phyloP scores from a whole-genome alignment of 2,797 vertebrate genomes.

The Hyperoplus immaculatus region DNA sequence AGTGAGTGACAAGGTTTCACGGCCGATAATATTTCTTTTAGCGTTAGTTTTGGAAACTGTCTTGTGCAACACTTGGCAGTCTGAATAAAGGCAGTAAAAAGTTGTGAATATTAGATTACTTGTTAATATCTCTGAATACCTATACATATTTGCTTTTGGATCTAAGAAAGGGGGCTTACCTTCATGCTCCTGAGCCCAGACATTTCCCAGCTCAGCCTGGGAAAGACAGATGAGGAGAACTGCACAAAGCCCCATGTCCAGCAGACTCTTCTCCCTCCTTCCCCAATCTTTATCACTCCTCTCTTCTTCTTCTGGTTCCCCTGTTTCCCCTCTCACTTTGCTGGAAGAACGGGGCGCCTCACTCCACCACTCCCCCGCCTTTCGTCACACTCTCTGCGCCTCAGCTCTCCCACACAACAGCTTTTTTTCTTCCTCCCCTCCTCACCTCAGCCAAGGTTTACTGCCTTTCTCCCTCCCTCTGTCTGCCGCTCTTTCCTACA shows the following conservation, averaged over 20 bases:
- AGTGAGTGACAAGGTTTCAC: slow-evolving; percentile 33
- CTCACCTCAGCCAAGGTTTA: slow-evolving; percentile 64
- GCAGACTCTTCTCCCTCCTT: slow-evolving; percentile 71
- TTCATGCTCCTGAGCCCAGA: slow-evolving; percentile 80
- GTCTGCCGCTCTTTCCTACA: slow-evolving; percentile 45
- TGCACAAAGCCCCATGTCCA: slow-evolving; percentile 85
- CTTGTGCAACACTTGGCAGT: background rate
- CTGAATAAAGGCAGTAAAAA: slow-evolving; percentile 13
- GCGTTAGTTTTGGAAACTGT: slow-evolving; percentile 1
- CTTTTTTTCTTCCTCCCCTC: slow-evolving; percentile 20
- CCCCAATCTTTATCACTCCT: slow-evolving; percentile 62
- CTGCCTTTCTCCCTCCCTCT: slow-evolving; percentile 52
- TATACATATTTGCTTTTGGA: slow-evolving; percentile 15
- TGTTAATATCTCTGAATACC: slow-evolving; percentile 45
- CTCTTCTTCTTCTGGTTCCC: slow-evolving; percentile 56
- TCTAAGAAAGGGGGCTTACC: slow-evolving; percentile 75
- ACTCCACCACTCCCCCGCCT: slow-evolving; percentile 72
- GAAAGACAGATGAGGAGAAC: slow-evolving; percentile 87
- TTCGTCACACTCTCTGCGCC: slow-evolving; percentile 44
- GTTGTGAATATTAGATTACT: slow-evolving; percentile 10
- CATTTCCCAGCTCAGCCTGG: slow-evolving; percentile 84
- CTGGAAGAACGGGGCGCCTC: slow-evolving; percentile 55
- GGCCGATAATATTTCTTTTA: slow-evolving; percentile 19
- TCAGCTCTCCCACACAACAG: slow-evolving; percentile 66
- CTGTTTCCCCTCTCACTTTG: slow-evolving; percentile 48